These are phyloP conservation scores for Apis cerana DNA, from an alignment of 1,140 invertebrate species.

Conservation along the genomic window DNA sequence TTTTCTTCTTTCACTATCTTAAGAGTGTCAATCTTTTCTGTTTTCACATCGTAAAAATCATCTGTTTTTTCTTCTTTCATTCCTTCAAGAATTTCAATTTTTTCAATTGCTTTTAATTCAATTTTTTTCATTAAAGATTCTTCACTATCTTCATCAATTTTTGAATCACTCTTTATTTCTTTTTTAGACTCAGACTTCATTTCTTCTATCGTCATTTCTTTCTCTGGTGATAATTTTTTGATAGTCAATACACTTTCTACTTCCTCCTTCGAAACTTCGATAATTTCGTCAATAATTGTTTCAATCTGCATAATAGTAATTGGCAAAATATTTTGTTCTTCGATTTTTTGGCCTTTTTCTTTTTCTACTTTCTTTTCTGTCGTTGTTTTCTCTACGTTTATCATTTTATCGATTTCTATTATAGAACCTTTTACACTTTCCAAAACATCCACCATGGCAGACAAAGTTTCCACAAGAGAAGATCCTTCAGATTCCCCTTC, in stretches of 20 bases:
- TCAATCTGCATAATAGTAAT: constrained; percentile 47
- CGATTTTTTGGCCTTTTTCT: neutral
- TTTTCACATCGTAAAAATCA: neutral
- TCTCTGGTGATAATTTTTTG: constrained; percentile 36
- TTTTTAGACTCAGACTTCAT: neutral
- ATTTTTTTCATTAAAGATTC: neutral
- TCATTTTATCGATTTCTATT: neutral
- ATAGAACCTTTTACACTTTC: constrained; percentile 65
- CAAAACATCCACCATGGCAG: constrained; percentile 69
- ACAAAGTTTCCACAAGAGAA: constrained; percentile 73
- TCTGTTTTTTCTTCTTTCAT: neutral
- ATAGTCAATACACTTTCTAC: constrained; percentile 67
- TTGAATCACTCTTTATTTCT: neutral
- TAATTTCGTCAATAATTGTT: constrained; percentile 71
- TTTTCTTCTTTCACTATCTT: neutral
- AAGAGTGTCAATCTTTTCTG: neutral
- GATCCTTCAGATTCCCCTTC: constrained; percentile 64
- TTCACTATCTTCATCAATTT: neutral
- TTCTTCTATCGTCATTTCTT: neutral
- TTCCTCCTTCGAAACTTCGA: constrained; percentile 72
- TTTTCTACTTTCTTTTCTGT: neutral
- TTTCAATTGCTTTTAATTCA: neutral
- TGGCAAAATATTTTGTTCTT: neutral
- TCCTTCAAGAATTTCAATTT: neutral
- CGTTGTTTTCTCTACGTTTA: neutral